Evolutionary conservation across 2,797 vertebrate species (phyloP).

Genomic region (Nannoperca australis): DNA sequence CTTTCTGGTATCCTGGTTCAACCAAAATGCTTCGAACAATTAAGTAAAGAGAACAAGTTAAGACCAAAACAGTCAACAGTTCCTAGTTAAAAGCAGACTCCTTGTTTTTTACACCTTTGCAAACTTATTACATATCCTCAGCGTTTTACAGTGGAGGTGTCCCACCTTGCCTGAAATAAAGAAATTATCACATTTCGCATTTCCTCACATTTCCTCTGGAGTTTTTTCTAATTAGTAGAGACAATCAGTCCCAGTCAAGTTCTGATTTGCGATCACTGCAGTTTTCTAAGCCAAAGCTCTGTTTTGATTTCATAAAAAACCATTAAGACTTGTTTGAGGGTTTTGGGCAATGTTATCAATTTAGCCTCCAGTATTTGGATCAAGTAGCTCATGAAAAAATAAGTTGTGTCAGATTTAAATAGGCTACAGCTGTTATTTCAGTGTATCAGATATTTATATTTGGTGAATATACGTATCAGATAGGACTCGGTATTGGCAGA

Average conservation of each 20-base stretch:
- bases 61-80: slow-evolving; percentile 1
- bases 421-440: neutral
- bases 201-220: no score
- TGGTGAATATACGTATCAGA: no score
- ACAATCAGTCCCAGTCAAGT: neutral
- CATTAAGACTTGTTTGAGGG: neutral
- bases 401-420: neutral
- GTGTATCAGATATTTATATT: no score
- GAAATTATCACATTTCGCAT: no score
- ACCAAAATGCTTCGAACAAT: neutral
- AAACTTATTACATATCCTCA: no score
- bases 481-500: no score
- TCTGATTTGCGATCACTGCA: neutral
- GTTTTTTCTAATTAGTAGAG: neutral
- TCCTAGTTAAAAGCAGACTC: slow-evolving; percentile 8
- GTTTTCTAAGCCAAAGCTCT: neutral
- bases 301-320: neutral
- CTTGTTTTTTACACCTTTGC: neutral
- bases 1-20: neutral
- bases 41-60: slow-evolving; percentile 3
- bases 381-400: neutral
- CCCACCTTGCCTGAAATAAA: neutral
- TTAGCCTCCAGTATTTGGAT: neutral
- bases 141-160: no score
- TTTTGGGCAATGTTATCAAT: neutral